Percentiles rank a stretch among this genome's conserved stretches.
phyloP scores from a whole-genome alignment of 2,797 vertebrate genomes.

The Xenentodon cancila region DNA sequence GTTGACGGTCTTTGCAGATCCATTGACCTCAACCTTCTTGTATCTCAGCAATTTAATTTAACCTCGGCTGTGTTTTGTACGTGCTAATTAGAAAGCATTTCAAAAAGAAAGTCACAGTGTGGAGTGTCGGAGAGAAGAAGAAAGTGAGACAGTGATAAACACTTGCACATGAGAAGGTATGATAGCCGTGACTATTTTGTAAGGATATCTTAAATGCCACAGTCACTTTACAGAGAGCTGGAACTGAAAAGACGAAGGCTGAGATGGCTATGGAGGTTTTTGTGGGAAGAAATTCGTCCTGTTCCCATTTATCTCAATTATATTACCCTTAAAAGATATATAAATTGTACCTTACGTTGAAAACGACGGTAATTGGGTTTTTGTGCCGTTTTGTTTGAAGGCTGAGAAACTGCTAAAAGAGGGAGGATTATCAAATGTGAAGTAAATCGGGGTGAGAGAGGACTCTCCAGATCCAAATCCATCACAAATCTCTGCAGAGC shows the following conservation, averaged over 20 bases:
- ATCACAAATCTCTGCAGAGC: slow-evolving; percentile 61
- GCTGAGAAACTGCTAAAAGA: slow-evolving; percentile 17
- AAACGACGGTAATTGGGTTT: slow-evolving; percentile 3
- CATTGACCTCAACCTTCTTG: slow-evolving; percentile 79
- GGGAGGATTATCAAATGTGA: slow-evolving; percentile 46
- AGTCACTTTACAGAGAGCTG: slow-evolving; percentile 20
- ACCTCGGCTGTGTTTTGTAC: slow-evolving; percentile 72
- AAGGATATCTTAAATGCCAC: slow-evolving; percentile 37
- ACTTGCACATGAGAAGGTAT: slow-evolving; percentile 53
- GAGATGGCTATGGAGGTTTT: background rate
- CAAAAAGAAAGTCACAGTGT: slow-evolving; percentile 70
- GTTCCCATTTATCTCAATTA: background rate
- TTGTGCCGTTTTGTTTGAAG: slow-evolving; percentile 7
- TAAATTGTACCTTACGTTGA: background rate
- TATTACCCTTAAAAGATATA: background rate
- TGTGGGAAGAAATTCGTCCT: background rate
- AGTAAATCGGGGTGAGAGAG: slow-evolving; percentile 19
- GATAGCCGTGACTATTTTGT: slow-evolving; percentile 57
- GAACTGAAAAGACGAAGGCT: slow-evolving; percentile 20
- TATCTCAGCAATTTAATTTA: slow-evolving; percentile 83
- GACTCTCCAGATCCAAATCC: slow-evolving; percentile 45
- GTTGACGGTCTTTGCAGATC: slow-evolving; percentile 75
- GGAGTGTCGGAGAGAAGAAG: slow-evolving; percentile 24
- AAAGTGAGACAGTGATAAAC: slow-evolving; percentile 50
- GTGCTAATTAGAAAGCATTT: slow-evolving; percentile 82